Evolutionary conservation across 1,140 invertebrate species (phyloP), one percentile per base, ranked within the genome.

Genomic region (Octopus sinensis): DNA sequence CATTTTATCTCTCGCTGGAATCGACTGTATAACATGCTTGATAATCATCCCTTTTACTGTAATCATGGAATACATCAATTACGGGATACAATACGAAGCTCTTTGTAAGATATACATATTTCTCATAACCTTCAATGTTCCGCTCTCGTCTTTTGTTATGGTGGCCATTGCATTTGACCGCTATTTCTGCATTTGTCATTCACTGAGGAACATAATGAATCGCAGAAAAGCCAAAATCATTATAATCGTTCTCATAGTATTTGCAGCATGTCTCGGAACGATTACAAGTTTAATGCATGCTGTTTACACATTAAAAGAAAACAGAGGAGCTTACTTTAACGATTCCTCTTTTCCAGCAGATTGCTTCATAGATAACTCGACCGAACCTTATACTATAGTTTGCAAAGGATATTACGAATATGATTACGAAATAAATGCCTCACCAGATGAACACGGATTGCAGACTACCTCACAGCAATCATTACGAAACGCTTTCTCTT

Each of bases 121-220:
- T 79, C 82, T 90, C 30, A 88, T 90, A 17, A 89, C 88, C 0
- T 89, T 86, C 79, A 90, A 87, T 76, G 85, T 91, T 7, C 89
- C 88, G 0, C 85, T 89, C 53, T 89, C 89, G 13, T 86, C 89
- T 4, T 87, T 90, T 77, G 87, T 91, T 51, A 91, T 91, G 89
- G 87, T 89, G 43, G 88, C 88, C 51, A 90, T 91, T 53, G 89
- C 89, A 51, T 84, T 89, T 54, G 90, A 91, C 81, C 83, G 90
- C 43, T 91, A 89, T 80, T 86, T 90, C 79, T 91, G 90, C 73
- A 91, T 91, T 23, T 91, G 90, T 78, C 89, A 88, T 81, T 88
- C 89, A 6, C 89, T 88, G 76, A 82, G 85, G 4, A 87, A 89
- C 75, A 82, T 87, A 9, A 87, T 91, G 78, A 90, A 88, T 17